Evolutionary conservation across 2,888 invertebrate species (phyloP), one percentile per base, ranked within the genome.

Genomic region (Xanthorhoe designata): DNA sequence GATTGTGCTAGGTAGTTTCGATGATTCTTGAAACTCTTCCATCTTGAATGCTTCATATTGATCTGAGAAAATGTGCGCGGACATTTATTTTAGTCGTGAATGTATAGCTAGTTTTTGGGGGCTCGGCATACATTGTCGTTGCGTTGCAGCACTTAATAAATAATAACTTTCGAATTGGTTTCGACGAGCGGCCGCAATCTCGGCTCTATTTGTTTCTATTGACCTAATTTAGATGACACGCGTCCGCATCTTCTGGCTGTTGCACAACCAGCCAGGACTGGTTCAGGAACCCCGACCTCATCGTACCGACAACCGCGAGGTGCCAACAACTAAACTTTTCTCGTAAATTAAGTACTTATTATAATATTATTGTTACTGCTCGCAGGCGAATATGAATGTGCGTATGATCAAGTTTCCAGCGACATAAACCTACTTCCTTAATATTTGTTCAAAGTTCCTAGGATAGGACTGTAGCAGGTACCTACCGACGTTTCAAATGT

Each of bases 121-220:
- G 56, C 50, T 56, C 50, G 51, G n/a, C 50, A 35, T 32, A 57
- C 49, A 52, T 9, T 68, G 75, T 60, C 68, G 65, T 52, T 60
- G 51, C 68, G 65, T 52, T 60, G 51, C 17, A 61, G 42, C 45
- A 53, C 18, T n/a, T 35, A 61, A 64, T 59, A 64, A 67, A 38
- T 64, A 72, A 69, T 66, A 62, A 70, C 67, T 70, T 67, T 64
- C 61, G 71, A 80, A 75, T 74, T 75, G 77, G 67, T 69, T 63
- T 54, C 68, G 71, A 69, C 65, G 64, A 67, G 66, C 63, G 61
- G 61, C 63, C 66, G 64, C 77, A 73, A 74, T 73, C 70, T 72
- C 66, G 61, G 68, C 69, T 58, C 77, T 77, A 82, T 82, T 80
- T 80, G 75, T 81, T 78, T 77, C 71, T 64, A 82, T 79, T 82